Base-by-base conservation (phyloP, 2,888 invertebrate genomes). In the Choristoneura rosaceana region DNA sequence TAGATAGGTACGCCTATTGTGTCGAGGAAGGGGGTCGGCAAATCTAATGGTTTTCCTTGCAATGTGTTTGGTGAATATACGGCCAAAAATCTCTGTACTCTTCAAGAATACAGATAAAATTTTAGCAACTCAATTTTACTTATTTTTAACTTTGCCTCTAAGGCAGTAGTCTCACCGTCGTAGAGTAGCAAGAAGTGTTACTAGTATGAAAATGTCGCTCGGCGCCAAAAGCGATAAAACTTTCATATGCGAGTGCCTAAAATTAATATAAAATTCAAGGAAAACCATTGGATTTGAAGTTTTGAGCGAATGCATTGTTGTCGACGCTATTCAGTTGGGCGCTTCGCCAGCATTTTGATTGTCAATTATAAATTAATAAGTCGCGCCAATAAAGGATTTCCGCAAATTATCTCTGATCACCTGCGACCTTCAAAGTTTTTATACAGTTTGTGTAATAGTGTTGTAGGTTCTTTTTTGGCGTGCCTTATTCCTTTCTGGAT, bases 241-340 rank as follows among this genome's bases (percentile, higher is more conserved):
- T 25, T 25, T 25, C 25, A 25, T 25, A 25, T 25, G 25, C 1
- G 25, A 2, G 14, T 25, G 7, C 52, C 17, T 17, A 8, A 38
- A 12, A 38, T 64, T 17, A 34, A 8, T 33, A 64, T 4, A 3
- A 41, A 15, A 15, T 62, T 62, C 12, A 34, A 62, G 61, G 41
- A 55, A 25, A 61, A 17, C 14, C 2, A 60, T 15, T 59, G 17
- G 47, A 14, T 58, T n/a, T 47, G 66, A 43, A 17, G 50, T 52
- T 25, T 50, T 50, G 59, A 63, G 59, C 67, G 69, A 15, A 34
- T 52, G 62, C 60, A 65, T 69, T 73, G 82, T 84, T 84, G 86
- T 85, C 85, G 88, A 90, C 90, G 91, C 91, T 90, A 91, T 91
- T 91, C 88, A 92, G 91, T 92, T 92, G 83, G 91, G 90, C 92